Evolutionary conservation across 2,113 vertebrate species (phyloP).

Genomic region (Corydoras sp.): DNA sequence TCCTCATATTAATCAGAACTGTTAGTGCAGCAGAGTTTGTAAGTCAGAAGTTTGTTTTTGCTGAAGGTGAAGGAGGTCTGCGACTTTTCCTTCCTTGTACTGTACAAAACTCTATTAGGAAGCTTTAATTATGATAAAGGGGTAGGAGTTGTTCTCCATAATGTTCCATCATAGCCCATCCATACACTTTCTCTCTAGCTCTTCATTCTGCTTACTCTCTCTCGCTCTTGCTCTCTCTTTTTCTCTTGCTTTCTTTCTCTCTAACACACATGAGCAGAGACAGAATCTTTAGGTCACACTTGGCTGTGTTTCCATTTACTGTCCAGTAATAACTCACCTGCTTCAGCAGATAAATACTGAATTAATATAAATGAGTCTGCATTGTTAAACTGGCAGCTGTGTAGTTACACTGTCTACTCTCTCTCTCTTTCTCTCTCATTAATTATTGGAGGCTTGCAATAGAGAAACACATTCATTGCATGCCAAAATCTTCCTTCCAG

Average conservation of each 20-base stretch:
- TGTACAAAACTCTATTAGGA: conserved; percentile 19
- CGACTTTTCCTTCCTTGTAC: not conserved
- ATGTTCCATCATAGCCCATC: conserved; percentile 14
- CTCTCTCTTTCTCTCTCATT: not conserved
- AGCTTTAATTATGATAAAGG: conserved; percentile 27
- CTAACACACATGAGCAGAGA: not conserved
- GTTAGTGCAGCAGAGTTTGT: conserved; percentile 9
- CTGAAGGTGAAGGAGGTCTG: conserved; percentile 10
- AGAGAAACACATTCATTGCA: no score
- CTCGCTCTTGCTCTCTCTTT: conserved; percentile 1
- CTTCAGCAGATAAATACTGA: conserved; percentile 29
- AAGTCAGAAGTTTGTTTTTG: conserved; percentile 8
- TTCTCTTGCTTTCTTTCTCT: not conserved
- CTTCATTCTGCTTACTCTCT: no score
- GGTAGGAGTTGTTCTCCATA: conserved; percentile 7
- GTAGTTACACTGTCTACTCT: not conserved
- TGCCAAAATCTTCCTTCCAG: no score
- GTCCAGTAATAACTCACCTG: conserved; percentile 23
- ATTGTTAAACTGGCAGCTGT: conserved; percentile 9
- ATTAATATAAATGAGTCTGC: conserved; percentile 30
- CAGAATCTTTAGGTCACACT: conserved; percentile 25
- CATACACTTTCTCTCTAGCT: not conserved
- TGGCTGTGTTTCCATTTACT: conserved; percentile 36
- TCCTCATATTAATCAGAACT: not conserved
- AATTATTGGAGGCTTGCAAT: not conserved